These are phyloP conservation scores for Erebia palarica DNA, from an alignment of 2,888 invertebrate species.

Conservation along the genomic window DNA sequence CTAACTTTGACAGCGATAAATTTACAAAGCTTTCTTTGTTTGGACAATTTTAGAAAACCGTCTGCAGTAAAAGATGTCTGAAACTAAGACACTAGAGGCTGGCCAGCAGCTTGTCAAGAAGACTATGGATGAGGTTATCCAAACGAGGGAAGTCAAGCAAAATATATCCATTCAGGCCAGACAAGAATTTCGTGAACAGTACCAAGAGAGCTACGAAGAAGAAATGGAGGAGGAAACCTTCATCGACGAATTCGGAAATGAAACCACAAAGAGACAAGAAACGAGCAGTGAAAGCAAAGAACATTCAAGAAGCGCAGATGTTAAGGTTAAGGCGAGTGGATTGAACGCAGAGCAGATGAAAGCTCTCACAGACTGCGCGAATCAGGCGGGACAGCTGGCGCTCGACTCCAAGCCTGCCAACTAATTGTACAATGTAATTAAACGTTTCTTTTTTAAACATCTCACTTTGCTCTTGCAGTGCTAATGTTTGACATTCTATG, in stretches of 20 bases:
- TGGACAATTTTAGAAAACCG: slow-evolving; percentile 32
- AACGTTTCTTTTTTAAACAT: slow-evolving; percentile 17
- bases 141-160: slow-evolving; percentile 69
- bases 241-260: slow-evolving; percentile 72
- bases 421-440: slow-evolving; percentile 61
- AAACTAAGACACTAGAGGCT: slow-evolving; percentile 67
- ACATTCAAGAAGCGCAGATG: slow-evolving; percentile 76
- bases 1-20: background rate
- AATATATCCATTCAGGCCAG: slow-evolving; percentile 73
- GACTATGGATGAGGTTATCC: slow-evolving; percentile 75
- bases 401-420: slow-evolving; percentile 75
- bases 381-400: slow-evolving; percentile 76
- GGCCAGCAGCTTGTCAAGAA: slow-evolving; percentile 76
- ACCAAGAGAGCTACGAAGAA: slow-evolving; percentile 76
- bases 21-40: slow-evolving; percentile 13
- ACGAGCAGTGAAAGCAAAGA: slow-evolving; percentile 78
- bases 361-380: slow-evolving; percentile 77
- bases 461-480: background rate
- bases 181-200: slow-evolving; percentile 77
- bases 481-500: too few relatives aligned
- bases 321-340: slow-evolving; percentile 75
- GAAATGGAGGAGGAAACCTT: slow-evolving; percentile 78
- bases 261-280: slow-evolving; percentile 72
- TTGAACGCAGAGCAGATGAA: slow-evolving; percentile 74
- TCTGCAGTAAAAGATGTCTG: slow-evolving; percentile 59